phyloP scores from a whole-genome alignment of 1,140 invertebrate genomes.

The Drosophila ambigua region DNA sequence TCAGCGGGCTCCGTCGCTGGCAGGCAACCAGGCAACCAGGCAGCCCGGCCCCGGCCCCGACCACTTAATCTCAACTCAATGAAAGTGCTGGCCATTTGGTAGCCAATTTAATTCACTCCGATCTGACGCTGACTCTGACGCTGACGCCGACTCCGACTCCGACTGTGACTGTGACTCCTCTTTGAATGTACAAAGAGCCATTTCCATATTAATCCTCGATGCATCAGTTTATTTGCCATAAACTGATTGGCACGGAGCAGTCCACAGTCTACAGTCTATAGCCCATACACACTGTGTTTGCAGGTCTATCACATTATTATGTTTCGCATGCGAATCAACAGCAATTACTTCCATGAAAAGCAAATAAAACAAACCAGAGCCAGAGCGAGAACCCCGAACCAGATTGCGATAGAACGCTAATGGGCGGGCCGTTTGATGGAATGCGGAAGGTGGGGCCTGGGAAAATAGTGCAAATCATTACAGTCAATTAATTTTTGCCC shows the following conservation, averaged over 20 bases:
- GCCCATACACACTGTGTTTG: slow-evolving; percentile 10
- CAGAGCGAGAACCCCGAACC: background rate
- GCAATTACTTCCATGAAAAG: slow-evolving; percentile 38
- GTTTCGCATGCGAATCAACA: slow-evolving; percentile 26
- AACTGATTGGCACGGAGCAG: slow-evolving; percentile 41
- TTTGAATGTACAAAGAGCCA: no score
- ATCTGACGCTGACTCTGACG: background rate
- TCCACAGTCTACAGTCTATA: slow-evolving; percentile 5
- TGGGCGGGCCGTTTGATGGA: background rate
- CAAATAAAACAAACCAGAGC: slow-evolving; percentile 29
- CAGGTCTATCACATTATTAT: slow-evolving; percentile 38
- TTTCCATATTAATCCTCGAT: slow-evolving; percentile 1
- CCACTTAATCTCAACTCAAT: slow-evolving; percentile 35
- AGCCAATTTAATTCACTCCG: slow-evolving; percentile 48
- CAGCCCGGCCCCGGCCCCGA: background rate
- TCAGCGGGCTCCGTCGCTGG: no score
- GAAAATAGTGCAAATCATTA: slow-evolving; percentile 54
- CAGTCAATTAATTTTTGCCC: slow-evolving; percentile 48
- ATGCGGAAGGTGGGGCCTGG: background rate
- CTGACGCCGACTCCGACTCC: no score
- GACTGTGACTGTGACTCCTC: no score
- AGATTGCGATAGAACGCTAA: slow-evolving; percentile 5
- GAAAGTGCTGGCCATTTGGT: slow-evolving; percentile 39
- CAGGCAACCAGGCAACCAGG: no score
- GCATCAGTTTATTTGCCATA: slow-evolving; percentile 41